Evolutionary conservation across 2,797 vertebrate species (phyloP), one percentile per base, ranked within the genome.

Genomic region (Arrhamphus sclerolepis): DNA sequence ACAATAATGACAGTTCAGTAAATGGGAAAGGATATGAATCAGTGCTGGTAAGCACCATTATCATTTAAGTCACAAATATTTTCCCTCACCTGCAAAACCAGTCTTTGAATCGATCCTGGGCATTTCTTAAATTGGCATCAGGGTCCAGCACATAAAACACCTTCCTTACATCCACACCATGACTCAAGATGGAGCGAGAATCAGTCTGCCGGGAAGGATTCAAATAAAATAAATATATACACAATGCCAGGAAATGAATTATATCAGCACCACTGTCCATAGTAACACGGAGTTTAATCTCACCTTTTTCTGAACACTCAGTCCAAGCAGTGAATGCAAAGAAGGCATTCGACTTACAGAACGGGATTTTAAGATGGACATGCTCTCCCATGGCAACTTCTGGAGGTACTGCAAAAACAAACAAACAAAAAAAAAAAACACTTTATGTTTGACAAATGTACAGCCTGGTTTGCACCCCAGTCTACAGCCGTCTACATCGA

Each of bases 321-420:
- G 94, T 72, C 93, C 93, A 56, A 97, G 90, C 0, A 98, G 86
- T 20, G 97, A 95, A 65, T 82, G 93, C 21, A 97, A 84, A 21
- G 95, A 96, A 1, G 97, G 96, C 83, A 98, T 94, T 2, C 96
- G 89, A 58, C 95, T 95, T 40, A 96, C 89, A 0, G 95, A 90
- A 65, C 75, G 70, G 29, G 80, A 65, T 24, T 64, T 88, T 54
- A 98, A 85, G 63, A 87, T 78, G 3, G 89, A 84, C 17, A 95
- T 93, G 85, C 90, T 96, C 83, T 98, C 97, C 97, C 97, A 98
- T 0, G 97, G 96, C 71, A 98, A 89, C 87, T 93, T 96, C 79
- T 98, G 97, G 39, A 98, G 91, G 55, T 95, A 92, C 97, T 98
- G 83, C 19, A 65, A 17, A 1, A 39, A 53, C 46, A 51, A 8